Base-by-base conservation (phyloP, 2,888 invertebrate species). In the Cryptosula pallasiana region DNA sequence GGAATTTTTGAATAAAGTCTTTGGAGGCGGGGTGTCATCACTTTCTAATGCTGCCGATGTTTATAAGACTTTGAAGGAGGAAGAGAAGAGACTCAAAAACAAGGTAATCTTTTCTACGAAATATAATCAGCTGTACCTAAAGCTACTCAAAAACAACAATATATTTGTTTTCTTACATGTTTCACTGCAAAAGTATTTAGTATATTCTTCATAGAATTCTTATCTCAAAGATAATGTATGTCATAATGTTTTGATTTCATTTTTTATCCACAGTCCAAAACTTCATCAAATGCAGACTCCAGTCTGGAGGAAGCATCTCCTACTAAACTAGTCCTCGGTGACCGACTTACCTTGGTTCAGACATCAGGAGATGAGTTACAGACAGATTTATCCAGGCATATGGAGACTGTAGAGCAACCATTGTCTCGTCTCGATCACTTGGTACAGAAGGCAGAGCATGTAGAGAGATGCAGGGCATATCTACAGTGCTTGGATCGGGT, bases 381-480 rank as follows among this genome's bases (percentile, higher is more conserved):
- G n/a, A 77, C 79, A 73, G 76, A 77, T 1, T 78, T 81, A 9
- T 54, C 74, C 55, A 79, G 81, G 63, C 78, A 79, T 72, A 74
- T 77, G 1, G 77, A 76, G 20, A 74, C 75, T 35, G 72, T 78
- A 27, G 72, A 76, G 57, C 75, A 78, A 1, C 73, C 80, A 72
- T 74, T 79, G 2, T 75, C 78, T n/a, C 77, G 80, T 27, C 73
- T 79, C 34, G 74, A 76, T 9, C 74, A 73, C 36, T 72, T 82
- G 1, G 76, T 78, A 1, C 73, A 74, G 35, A 78, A 81, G 71
- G 75, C 82, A 16, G 75, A 78, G 36, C 79, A 81, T 69, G 75
- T 82, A 35, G 79, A 83, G 69, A 75, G 77, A 71, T 78, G 81
- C 72, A 75, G 78, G 16, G 75, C 77, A 32, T 83, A 83, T 72